A percentile compares a stretch with the other conserved stretches of the same genome.
Conservation (phyloP, 2,113 vertebrate species). For the Corythaixoides concolor region DNA sequence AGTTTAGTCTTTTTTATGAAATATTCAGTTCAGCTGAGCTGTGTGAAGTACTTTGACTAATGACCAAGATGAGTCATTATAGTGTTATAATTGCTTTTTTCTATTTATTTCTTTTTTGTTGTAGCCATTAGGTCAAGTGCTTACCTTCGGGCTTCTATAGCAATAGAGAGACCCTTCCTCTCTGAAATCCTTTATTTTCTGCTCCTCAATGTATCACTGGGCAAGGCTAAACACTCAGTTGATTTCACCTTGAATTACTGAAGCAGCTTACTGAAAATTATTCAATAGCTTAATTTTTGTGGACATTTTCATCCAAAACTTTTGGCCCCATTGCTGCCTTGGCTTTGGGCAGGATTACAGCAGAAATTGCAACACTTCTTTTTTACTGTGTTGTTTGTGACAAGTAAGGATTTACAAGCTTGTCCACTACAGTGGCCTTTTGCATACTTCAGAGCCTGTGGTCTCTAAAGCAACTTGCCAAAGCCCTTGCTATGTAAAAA, state of each 20-base stretch:
- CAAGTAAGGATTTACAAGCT: neutral
- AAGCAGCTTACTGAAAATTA: neutral
- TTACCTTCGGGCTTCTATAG: neutral
- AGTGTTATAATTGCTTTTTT: neutral
- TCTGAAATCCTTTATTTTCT: neutral
- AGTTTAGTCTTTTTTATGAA: neutral
- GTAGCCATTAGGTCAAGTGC: slow-evolving; percentile 2
- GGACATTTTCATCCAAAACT: neutral
- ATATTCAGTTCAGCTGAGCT: neutral
- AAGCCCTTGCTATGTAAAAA: neutral
- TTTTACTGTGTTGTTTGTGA: neutral
- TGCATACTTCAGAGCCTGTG: neutral
- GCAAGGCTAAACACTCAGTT: neutral
- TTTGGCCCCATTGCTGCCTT: neutral
- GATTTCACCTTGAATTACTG: neutral
- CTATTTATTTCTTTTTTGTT: slow-evolving; percentile 16
- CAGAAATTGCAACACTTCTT: neutral
- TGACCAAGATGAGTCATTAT: neutral
- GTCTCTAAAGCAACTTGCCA: neutral
- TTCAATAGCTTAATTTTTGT: neutral
- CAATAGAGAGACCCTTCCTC: neutral
- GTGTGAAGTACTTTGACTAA: neutral
- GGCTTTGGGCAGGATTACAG: neutral
- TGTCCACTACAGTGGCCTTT: neutral
- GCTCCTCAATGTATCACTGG: neutral